phyloP scores from a whole-genome alignment of 2,797 vertebrate genomes.

The Gallinago solitaria region DNA sequence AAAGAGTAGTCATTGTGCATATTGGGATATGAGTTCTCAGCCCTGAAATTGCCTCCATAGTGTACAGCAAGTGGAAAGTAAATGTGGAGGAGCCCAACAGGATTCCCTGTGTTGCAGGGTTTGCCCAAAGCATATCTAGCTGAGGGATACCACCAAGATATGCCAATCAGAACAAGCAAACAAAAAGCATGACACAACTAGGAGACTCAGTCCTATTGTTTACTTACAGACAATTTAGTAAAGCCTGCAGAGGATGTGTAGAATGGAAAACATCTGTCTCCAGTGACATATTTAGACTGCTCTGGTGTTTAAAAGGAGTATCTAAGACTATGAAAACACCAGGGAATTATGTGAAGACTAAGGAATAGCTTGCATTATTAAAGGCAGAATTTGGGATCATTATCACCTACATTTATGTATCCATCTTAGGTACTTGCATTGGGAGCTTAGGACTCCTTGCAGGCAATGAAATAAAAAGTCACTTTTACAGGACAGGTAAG shows the following conservation, averaged over 20 bases:
- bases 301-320: not conserved
- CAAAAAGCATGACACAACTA: not conserved
- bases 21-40: not conserved
- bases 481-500: not conserved
- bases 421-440: not conserved
- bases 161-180: not conserved
- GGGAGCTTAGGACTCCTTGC: not conserved
- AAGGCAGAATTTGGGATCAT: not conserved
- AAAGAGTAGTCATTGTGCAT: not conserved
- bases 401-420: not conserved
- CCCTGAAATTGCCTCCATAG: not conserved
- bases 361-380: not conserved
- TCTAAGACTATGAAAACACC: not conserved
- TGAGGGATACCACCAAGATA: not conserved
- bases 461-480: not conserved
- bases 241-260: not conserved
- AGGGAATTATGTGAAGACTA: not conserved
- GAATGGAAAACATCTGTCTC: conserved; percentile 8
- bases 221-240: not conserved
- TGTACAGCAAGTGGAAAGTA: not conserved
- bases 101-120: not conserved
- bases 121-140: not conserved
- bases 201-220: not conserved
- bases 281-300: not conserved
- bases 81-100: not conserved